Evolutionary conservation across 2,113 vertebrate genomes (phyloP).

Genomic region (Mobula hypostoma): DNA sequence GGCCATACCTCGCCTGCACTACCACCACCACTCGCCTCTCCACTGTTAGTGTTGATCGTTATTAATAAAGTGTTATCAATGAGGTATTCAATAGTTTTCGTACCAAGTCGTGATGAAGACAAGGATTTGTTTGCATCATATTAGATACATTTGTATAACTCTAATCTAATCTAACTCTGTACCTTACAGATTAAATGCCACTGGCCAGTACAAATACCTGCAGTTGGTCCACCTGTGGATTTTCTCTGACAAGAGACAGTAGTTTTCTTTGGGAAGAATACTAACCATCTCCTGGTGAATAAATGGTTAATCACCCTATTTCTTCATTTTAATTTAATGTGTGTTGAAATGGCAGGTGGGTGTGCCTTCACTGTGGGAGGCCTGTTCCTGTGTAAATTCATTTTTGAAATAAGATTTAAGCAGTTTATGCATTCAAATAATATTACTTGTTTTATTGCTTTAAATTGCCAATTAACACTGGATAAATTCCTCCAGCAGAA

Average conservation of each 20-base stretch:
- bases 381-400: not conserved
- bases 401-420: not conserved
- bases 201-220: not conserved
- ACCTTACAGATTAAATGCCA: not conserved
- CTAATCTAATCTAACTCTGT: too few species aligned
- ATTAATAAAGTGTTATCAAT: too few species aligned
- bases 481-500: not conserved
- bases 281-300: not conserved
- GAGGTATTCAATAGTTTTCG: too few species aligned
- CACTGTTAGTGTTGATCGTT: too few species aligned
- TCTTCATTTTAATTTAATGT: not conserved
- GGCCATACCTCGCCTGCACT: too few species aligned
- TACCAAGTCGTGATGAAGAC: not conserved
- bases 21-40: too few species aligned
- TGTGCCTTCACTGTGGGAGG: not conserved
- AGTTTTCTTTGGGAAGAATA: not conserved
- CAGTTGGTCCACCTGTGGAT: not conserved
- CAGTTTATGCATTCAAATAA: not conserved
- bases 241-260: not conserved
- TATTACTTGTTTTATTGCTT: not conserved
- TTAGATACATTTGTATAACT: not conserved
- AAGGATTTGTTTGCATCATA: not conserved
- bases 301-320: not conserved
- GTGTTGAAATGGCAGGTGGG: not conserved
- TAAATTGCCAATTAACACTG: not conserved